Base-by-base conservation (phyloP, 2,888 invertebrate genomes). In the Phrixothrix hirtus region DNA sequence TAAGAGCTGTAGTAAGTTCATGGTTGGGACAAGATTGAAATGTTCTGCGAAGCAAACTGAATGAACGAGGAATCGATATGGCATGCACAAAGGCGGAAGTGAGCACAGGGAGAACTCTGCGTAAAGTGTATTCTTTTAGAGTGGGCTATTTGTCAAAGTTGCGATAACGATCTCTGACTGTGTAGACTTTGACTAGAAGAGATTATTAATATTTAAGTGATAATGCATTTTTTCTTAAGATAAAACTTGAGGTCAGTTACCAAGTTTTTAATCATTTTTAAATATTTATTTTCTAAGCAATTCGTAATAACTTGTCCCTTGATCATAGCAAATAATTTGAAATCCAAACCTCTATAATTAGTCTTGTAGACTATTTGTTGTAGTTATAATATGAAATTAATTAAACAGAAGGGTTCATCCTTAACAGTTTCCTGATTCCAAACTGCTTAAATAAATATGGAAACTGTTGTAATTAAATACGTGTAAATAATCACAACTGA, bases 31-130 rank as follows among this genome's bases (percentile, higher is more conserved):
- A 64, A 66, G 62, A 66, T 63, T 66, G 66, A 64, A 66, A 64
- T 63, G 63, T 66, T 64, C 61, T 61, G 61, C 61, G 63, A 64
- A 59, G 64, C 64, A 66, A 66, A 65, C 63, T 59, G 64, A 62
- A 64, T 63, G 64, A 63, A 64, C 52, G 60, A 58, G 49, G 60
- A 64, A 66, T 65, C 64, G 62, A 65, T 65, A 63, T 63, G 60
- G 58, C 61, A 64, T 63, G 63, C 64, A 64, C 61, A 58, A 59
- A 57, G 58, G 62, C 64, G 64, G 64, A 64, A 65, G 60, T 57
- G 54, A 57, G 51, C 55, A 55, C 53, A 57, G 53, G 47, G 55
- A 56, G 60, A 57, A 49, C 48, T 39, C 55, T 52, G 56, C 57
- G 50, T 57, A 62, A 61, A 60, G 59, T 59, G 58, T 60, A 60